Base-by-base conservation (phyloP, 2,888 invertebrate genomes). In the Oscheius sp. region DNA sequence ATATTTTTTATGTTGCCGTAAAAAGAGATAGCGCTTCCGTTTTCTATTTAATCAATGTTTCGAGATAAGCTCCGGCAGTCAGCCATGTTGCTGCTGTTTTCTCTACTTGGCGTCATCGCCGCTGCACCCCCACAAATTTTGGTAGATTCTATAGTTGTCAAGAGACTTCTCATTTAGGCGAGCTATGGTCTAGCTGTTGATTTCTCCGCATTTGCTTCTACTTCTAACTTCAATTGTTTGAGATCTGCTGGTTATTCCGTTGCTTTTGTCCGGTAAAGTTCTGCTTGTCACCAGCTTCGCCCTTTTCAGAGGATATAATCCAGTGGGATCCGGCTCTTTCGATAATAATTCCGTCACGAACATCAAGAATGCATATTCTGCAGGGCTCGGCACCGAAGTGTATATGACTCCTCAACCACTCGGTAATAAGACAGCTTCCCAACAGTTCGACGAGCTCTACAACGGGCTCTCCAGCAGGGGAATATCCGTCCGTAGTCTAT, bases 391-490 rank as follows among this genome's bases (percentile, higher is more conserved):
- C 46, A 76, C 76, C 52, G 82, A 80, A 25, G 79, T 77, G 12
- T 82, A 79, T 76, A 77, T 82, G 75, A 80, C 80, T 7, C 82
- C 82, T 23, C 74, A 76, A 46, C 81, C 80, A 25, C 16, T 74
- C 18, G 76, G 75, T 25, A 69, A 68, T 49, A 81, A 81, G 56
- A 69, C 72, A 23, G 81, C 78, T 18, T 71, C 74, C 52, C 76
- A 78, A 68, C 83, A 83, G 69, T 70, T 83, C 58, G 78, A 78
- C 66, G 83, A 81, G 56, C 49, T 78, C 35, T 83, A 81, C 63
- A 76, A 78, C 68, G 78, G 80, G 58, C 73, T 81, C 66, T 78
- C 29, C 55, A 29, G 46, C 49, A 70, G 41, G 18, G 83, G 81
- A 69, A 74, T 83, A 53, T 76, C 76, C 12, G 41, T 83, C 69